phyloP scores from a whole-genome alignment of 2,888 invertebrate genomes.

The Heliconius cydno region DNA sequence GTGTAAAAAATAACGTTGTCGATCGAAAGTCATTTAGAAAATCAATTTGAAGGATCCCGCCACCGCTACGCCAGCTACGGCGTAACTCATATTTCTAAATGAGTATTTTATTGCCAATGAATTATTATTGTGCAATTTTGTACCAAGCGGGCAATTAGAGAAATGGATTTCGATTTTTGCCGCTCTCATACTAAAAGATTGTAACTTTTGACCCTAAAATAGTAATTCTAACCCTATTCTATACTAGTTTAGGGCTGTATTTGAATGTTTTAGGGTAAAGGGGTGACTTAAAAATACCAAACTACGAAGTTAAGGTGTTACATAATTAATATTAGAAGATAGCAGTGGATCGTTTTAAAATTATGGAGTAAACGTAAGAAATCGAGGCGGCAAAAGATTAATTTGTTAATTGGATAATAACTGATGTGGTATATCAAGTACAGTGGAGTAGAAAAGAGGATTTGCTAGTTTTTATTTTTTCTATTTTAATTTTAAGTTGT shows the following conservation, averaged over 20 bases:
- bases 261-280: neutral
- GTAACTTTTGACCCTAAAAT: conserved; percentile 23
- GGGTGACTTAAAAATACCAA: conserved; percentile 37
- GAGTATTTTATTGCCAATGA: conserved; percentile 64
- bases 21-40: conserved; percentile 47
- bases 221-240: neutral
- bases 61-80: neutral
- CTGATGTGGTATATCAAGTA: conserved; percentile 50
- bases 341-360: conserved; percentile 54
- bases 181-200: conserved; percentile 33
- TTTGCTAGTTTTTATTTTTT: neutral
- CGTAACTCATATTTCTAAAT: conserved; percentile 62
- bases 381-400: conserved; percentile 68
- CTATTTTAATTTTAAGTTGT: neutral
- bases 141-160: conserved; percentile 64
- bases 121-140: conserved; percentile 66
- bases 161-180: conserved; percentile 61
- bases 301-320: conserved; percentile 45
- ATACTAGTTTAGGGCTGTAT: neutral
- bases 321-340: conserved; percentile 53
- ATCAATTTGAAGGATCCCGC: conserved; percentile 49
- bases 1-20: conserved; percentile 28
- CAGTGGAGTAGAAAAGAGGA: conserved; percentile 41
- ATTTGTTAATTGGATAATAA: conserved; percentile 69
- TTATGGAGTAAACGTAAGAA: conserved; percentile 58